Evolutionary conservation across 2,113 vertebrate genomes (phyloP).

Genomic region (Oreocharis arfaki): DNA sequence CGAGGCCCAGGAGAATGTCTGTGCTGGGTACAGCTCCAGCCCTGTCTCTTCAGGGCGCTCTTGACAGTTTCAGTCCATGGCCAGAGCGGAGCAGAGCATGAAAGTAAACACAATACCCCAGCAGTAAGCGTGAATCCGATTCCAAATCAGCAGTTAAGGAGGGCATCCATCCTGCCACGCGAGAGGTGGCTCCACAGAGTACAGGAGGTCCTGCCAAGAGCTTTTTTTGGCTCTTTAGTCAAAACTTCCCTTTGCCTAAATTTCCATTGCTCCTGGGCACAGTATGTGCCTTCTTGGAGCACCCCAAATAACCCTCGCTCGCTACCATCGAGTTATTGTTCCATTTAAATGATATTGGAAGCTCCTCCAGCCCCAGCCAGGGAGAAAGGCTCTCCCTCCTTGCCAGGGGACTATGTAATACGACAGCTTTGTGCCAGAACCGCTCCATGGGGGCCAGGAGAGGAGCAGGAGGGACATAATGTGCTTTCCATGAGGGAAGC

Average conservation of each 20-base stretch:
- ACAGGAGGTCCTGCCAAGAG: conserved; percentile 42
- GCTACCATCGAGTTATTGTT: conserved; percentile 41
- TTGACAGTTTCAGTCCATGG: background rate
- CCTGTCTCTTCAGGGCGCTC: background rate
- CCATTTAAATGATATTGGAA: conserved; percentile 22
- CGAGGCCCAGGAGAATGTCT: background rate
- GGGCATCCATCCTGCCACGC: background rate
- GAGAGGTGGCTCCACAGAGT: conserved; percentile 20
- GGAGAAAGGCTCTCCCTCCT: conserved; percentile 6
- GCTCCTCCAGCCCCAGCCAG: conserved; percentile 20
- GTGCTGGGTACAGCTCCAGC: background rate
- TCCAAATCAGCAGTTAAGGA: background rate
- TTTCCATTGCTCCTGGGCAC: conserved; percentile 51
- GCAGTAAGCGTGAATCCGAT: background rate
- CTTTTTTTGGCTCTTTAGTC: conserved; percentile 36
- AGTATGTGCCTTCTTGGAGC: conserved; percentile 36
- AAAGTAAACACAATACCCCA: background rate
- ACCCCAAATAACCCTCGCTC: conserved; percentile 16
- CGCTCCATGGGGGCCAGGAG: background rate
- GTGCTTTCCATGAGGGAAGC: conserved; percentile 31
- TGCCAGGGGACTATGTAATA: conserved; percentile 31
- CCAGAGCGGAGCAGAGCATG: background rate
- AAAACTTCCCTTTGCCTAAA: conserved; percentile 55
- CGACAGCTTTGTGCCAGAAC: background rate
- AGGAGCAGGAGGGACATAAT: conserved; percentile 1